These are phyloP conservation scores for Styela clava DNA, from an alignment of 23 tunicate species.

Conservation along the genomic window DNA sequence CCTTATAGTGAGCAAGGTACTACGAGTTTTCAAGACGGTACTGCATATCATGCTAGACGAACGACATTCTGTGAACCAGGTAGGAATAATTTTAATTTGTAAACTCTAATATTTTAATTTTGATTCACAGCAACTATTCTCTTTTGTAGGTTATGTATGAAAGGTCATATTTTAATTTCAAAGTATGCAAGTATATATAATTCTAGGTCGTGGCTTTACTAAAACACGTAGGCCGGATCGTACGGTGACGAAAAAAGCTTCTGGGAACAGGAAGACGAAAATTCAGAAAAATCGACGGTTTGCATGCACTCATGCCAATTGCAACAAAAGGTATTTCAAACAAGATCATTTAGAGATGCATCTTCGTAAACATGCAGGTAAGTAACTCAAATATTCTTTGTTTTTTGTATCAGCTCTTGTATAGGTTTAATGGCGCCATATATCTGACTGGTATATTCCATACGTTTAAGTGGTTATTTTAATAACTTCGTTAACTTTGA, in stretches of 20 bases:
- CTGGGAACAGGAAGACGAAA: neutral
- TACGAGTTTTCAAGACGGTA: neutral
- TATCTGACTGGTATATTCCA: neutral
- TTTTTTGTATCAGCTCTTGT: neutral
- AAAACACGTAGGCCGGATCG: neutral
- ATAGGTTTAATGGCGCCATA: no score
- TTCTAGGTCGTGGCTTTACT: no score
- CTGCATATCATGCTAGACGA: neutral
- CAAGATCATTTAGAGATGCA: slow-evolving; percentile 23
- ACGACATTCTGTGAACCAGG: neutral
- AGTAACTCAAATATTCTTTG: neutral
- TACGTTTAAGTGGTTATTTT: no score
- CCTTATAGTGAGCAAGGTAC: neutral
- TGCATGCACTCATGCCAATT: slow-evolving; percentile 18
- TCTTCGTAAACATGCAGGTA: slow-evolving; percentile 31
- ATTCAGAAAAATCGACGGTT: slow-evolving; percentile 7
- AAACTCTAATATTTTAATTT: no score
- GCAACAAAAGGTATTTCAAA: slow-evolving; percentile 26
- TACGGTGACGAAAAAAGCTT: neutral
- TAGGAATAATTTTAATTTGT: no score
- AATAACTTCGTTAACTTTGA: no score
- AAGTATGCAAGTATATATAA: no score
- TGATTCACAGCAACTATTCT: no score
- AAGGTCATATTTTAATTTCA: no score
- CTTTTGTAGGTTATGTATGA: no score